Evolutionary conservation across 2,888 invertebrate species (phyloP).

Genomic region (Fragum sueziense): DNA sequence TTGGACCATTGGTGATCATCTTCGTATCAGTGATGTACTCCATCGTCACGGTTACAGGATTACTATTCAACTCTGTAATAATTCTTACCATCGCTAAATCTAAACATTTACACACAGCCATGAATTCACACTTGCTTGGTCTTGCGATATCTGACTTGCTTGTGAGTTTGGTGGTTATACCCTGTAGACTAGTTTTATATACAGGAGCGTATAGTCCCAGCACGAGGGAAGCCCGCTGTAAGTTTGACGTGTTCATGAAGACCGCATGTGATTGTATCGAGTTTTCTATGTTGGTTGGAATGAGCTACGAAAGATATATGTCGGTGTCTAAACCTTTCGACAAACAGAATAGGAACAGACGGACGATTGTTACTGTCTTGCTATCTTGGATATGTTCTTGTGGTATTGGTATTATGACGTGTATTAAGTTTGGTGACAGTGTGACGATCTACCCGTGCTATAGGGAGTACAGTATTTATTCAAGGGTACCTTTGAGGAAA

Average conservation of each 20-base stretch:
- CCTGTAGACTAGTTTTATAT: conserved; percentile 58
- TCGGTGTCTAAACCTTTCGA: conserved; percentile 72
- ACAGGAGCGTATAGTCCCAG: not conserved
- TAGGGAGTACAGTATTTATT: not conserved
- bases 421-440: conserved; percentile 48
- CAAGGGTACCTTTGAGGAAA: not conserved
- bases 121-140: conserved; percentile 65
- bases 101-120: conserved; percentile 60
- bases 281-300: conserved; percentile 64
- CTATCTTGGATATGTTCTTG: conserved; percentile 53
- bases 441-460: conserved; percentile 55
- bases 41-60: not conserved
- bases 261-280: conserved; percentile 65
- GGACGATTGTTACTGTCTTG: conserved; percentile 46
- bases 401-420: conserved; percentile 36
- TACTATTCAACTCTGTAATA: conserved; percentile 21
- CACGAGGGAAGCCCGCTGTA: conserved; percentile 37
- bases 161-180: conserved; percentile 63
- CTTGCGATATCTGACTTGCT: conserved; percentile 61
- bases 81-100: conserved; percentile 37
- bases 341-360: conserved; percentile 46
- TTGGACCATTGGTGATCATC: not conserved
- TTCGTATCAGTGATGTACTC: conserved; percentile 3
- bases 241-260: conserved; percentile 60
- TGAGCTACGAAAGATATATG: conserved; percentile 73